Conservation (phyloP, 1,140 invertebrate species). For the Agraylea sexmaculata region DNA sequence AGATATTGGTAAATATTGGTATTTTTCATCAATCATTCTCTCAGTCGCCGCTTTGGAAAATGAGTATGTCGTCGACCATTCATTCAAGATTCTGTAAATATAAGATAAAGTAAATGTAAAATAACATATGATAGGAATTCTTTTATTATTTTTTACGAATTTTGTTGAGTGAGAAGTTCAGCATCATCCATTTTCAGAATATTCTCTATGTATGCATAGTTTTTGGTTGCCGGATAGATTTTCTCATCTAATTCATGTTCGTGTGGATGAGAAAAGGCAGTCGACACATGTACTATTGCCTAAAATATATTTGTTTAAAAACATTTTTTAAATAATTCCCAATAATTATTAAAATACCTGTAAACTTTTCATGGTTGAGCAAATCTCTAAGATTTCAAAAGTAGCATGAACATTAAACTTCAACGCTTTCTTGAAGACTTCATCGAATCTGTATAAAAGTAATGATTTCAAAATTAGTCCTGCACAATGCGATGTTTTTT, state of each 20-base stretch:
- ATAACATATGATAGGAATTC: neutral
- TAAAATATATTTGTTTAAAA: no score
- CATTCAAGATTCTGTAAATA: constrained; percentile 45
- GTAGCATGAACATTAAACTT: constrained; percentile 44
- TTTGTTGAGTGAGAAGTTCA: neutral
- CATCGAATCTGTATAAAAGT: constrained; percentile 51
- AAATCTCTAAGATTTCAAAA: constrained; percentile 37
- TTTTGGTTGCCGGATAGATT: constrained; percentile 26
- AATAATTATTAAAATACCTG: constrained; percentile 28
- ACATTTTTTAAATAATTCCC: no score
- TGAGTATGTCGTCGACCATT: constrained; percentile 59
- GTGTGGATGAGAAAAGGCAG: constrained; percentile 46
- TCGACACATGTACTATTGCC: constrained; percentile 39
- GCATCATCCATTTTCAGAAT: constrained; percentile 1
- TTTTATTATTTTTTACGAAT: constrained; percentile 1
- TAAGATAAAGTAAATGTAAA: neutral
- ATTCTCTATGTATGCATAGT: neutral
- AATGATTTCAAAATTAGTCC: neutral
- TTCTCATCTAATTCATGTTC: constrained; percentile 33
- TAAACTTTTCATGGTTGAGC: constrained; percentile 46
- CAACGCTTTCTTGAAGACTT: constrained; percentile 45
- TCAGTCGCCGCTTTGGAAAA: constrained; percentile 63
- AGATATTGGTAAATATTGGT: constrained; percentile 48
- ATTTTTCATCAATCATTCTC: constrained; percentile 41
- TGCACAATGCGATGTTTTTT: neutral